These are phyloP conservation scores for Bucco capensis DNA, from an alignment of 2,113 vertebrate genomes.

Conservation along the genomic window DNA sequence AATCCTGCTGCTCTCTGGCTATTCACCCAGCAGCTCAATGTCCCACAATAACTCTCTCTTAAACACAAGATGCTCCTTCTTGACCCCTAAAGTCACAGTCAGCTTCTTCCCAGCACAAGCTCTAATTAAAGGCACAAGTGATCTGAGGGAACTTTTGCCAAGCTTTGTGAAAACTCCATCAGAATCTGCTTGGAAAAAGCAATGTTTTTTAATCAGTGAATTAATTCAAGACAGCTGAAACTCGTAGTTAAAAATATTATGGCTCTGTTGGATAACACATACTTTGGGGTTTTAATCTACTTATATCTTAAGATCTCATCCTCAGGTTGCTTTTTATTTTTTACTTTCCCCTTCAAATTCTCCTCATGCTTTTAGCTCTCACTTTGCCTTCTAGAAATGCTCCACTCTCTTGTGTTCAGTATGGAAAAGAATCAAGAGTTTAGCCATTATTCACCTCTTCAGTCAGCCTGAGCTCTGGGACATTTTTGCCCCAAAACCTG, in stretches of 20 bases:
- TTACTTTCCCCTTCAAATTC: background rate
- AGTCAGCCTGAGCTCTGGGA: background rate
- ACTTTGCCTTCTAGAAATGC: background rate
- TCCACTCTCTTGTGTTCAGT: background rate
- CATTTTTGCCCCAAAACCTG: background rate
- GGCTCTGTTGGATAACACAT: background rate
- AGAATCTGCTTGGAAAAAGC: background rate
- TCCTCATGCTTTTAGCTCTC: background rate
- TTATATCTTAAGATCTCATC: background rate
- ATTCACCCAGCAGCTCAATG: background rate
- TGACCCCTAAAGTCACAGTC: background rate
- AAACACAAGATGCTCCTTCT: background rate
- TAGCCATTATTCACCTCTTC: background rate
- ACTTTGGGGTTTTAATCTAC: background rate
- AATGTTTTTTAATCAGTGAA: background rate
- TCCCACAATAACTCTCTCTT: background rate
- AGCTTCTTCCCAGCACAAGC: background rate
- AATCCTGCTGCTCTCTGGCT: background rate
- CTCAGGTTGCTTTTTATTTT: background rate
- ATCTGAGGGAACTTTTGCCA: background rate
- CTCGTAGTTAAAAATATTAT: background rate
- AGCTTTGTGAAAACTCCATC: background rate
- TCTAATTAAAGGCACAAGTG: conserved; percentile 7
- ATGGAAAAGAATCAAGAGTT: background rate
- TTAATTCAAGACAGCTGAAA: conserved; percentile 10